Evolutionary conservation across 2,113 vertebrate genomes (phyloP), one percentile per base, ranked within the genome.

Genomic region (Esox niger): DNA sequence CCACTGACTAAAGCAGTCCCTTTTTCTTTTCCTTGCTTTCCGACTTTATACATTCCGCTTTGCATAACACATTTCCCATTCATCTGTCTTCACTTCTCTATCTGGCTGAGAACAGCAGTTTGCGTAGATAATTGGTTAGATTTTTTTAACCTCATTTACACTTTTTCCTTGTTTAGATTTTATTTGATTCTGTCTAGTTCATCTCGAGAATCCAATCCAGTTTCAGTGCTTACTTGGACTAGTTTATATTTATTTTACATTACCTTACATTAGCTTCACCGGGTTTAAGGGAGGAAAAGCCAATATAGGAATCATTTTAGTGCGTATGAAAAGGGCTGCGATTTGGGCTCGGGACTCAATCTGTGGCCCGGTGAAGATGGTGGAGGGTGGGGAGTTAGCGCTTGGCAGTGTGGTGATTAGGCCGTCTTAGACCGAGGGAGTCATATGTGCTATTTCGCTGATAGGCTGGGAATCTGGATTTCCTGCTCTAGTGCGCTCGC

Each of bases 391-490:
- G 17, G 85, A 82, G 89, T 89, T 87, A 88, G 88, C 68, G 82
- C 77, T 90, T 87, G 86, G 84, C 87, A 77, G 26, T 57, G 89
- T 79, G 81, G 87, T 85, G 90, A 90, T 91, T 89, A 91, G 86
- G 74, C 77, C 82, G 83, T 88, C 90, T 92, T 89, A 91, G 86
- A 8, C n/a, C 5, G 31, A 30, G 32, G 49, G 78, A 78, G 75
- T 84, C 85, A 86, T 89, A 90, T 89, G 87, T 90, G 90, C 86
- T 84, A 87, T 91, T 91, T 91, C 83, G 87, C 90, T 90, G 90
- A 92, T 92, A 91, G 87, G 82, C 88, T 81, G 76, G 81, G 88
- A 91, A 92, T 92, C 90, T 89, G 90, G 90, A 91, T 92, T 91
- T 90, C 89, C 87, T 83, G 91, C 89, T 90, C 84, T 85, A 86